Conservation (phyloP, 2,113 vertebrate species). For the Montifringilla adamsi region DNA sequence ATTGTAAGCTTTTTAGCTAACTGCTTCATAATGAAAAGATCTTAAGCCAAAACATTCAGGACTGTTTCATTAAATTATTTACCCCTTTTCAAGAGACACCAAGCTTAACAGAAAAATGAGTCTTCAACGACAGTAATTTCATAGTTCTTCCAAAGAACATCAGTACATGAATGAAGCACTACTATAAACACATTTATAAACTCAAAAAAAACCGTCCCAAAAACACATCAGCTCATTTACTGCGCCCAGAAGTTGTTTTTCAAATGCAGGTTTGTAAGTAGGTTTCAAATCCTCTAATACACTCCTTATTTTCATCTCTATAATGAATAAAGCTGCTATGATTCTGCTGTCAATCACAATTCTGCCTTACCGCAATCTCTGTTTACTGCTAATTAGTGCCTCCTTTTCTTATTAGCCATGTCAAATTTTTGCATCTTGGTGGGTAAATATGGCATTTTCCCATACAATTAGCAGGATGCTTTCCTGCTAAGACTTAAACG, state of each 20-base stretch:
- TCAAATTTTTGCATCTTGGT: neutral
- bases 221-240: neutral
- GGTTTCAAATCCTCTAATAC: neutral
- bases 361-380: neutral
- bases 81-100: neutral
- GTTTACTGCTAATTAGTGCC: neutral
- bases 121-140: neutral
- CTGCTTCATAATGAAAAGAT: neutral
- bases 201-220: rapidly evolving
- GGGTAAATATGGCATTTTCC: neutral
- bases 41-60: neutral
- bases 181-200: neutral
- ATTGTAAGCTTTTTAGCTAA: neutral
- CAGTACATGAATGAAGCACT: rapidly evolving
- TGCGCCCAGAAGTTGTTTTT: neutral
- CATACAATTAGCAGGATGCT: neutral
- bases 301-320: neutral
- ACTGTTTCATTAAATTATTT: neutral
- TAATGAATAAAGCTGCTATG: neutral
- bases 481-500: neutral
- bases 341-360: neutral
- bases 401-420: neutral
- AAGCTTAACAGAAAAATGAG: neutral
- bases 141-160: neutral
- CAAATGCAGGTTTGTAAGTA: neutral